Base-by-base conservation (phyloP, 1,140 invertebrate genomes). In the Hirudo medicinalis region DNA sequence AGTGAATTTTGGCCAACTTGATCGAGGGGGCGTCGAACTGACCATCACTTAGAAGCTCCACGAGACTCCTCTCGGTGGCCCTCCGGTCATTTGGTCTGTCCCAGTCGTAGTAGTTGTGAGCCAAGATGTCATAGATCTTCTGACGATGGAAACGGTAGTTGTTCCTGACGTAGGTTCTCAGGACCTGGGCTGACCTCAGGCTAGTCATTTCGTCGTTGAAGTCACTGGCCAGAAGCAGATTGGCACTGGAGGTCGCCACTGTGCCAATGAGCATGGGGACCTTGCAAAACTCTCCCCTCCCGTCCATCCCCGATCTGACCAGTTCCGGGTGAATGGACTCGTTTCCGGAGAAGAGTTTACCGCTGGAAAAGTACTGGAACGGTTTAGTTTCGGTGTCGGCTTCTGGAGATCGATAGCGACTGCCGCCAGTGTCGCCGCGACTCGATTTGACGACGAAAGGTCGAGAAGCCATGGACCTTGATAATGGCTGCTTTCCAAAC, bases 31-130 rank as follows among this genome's bases (percentile, higher is more conserved):
- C 91, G 0, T 94, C 91, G 43, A 91, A 91, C 74, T 85, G 80
- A 11, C 81, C 94, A 80, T 99, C 96, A 54, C 90, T 90, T 0
- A 99, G 83, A 2, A 94, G 90, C 79, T 95, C 91, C 60, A 98
- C 83, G 0, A 94, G 81, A 43, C 60, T 57, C 15, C 25, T 36
- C 17, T 40, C 60, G 20, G 55, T 60, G 25, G 57, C 25, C 27
- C 22, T 27, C 29, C 57, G 11, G 36, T 71, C 71, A n/a, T 49
- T 71, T 20, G 71, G 74, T 13, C 43, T 85, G 78, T 94, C 91
- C 94, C 94, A 97, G 80, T 97, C 93, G 4, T 92, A 96, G 81
- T 98, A 99, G 80, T 97, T 92, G 81, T 97, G 96, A 75, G 96
- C 89, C 32, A 95, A 88, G 54, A 94, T 96, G 78, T 94, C 92